A percentile compares a stretch with the other conserved stretches of the same genome.
phyloP scores from a whole-genome alignment of 2,797 vertebrate species.

The Micromesistius poutassou region DNA sequence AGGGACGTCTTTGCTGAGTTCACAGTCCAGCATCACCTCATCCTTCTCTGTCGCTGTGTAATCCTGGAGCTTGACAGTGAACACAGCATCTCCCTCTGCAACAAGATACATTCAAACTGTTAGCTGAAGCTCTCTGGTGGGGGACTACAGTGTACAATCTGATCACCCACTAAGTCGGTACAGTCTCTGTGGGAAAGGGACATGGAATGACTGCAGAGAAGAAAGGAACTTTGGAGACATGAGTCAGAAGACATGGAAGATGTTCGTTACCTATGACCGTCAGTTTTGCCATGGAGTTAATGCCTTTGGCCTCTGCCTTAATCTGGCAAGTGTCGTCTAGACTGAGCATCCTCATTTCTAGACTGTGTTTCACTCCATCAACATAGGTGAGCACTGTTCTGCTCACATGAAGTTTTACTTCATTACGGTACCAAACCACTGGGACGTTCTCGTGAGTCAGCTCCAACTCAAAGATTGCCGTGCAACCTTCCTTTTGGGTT shows the following conservation, averaged over 20 bases:
- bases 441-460: conserved; percentile 89
- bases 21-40: conserved; percentile 85
- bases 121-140: neutral
- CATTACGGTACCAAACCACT: conserved; percentile 93
- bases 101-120: conserved; percentile 23
- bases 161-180: neutral
- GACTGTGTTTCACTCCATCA: conserved; percentile 84
- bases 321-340: conserved; percentile 96
- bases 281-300: conserved; percentile 83
- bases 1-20: conserved; percentile 95
- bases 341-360: conserved; percentile 89
- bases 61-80: conserved; percentile 91
- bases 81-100: conserved; percentile 91
- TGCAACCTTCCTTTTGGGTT: conserved; percentile 89
- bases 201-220: neutral
- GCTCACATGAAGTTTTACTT: conserved; percentile 90
- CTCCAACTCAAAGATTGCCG: conserved; percentile 86
- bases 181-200: neutral
- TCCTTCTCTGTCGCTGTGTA: conserved; percentile 93
- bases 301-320: conserved; percentile 88
- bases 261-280: conserved; percentile 86
- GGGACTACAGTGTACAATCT: neutral
- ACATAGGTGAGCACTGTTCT: conserved; percentile 83
- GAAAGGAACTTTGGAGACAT: neutral
- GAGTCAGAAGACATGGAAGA: neutral